Percentiles rank a stretch among this genome's conserved stretches.
Evolutionary conservation across 2,113 vertebrate species (phyloP).

Genomic region (Erpornis zantholeuca): DNA sequence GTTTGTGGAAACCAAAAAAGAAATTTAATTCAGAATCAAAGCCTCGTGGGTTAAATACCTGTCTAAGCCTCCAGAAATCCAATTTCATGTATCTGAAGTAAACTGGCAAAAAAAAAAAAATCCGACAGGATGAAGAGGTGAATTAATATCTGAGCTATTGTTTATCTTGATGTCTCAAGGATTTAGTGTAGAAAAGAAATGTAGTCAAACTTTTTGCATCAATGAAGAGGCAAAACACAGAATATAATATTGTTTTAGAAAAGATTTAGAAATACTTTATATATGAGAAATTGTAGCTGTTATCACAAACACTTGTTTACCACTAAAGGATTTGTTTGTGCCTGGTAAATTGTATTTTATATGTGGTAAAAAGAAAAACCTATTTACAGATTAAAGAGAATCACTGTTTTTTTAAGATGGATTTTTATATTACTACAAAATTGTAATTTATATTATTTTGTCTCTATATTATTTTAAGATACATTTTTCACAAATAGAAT

Average conservation of each 20-base stretch:
- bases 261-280: neutral
- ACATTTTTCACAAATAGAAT: neutral
- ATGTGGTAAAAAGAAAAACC: neutral
- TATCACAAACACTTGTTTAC: neutral
- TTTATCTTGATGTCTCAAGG: neutral
- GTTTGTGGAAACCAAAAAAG: neutral
- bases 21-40: conserved; percentile 8
- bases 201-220: neutral
- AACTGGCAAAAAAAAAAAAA: neutral
- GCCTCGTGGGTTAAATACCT: neutral
- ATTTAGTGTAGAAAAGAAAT: neutral
- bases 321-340: neutral
- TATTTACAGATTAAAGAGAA: neutral
- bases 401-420: neutral
- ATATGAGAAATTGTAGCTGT: neutral
- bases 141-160: neutral
- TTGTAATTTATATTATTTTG: neutral
- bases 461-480: neutral
- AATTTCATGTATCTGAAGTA: neutral
- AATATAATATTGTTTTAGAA: neutral
- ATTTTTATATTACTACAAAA: neutral
- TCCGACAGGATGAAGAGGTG: neutral
- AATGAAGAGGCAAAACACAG: neutral
- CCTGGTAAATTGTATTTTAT: neutral
- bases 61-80: neutral